phyloP scores from a whole-genome alignment of 2,113 vertebrate species.

The Sinocyclocheilus maitianheensis region DNA sequence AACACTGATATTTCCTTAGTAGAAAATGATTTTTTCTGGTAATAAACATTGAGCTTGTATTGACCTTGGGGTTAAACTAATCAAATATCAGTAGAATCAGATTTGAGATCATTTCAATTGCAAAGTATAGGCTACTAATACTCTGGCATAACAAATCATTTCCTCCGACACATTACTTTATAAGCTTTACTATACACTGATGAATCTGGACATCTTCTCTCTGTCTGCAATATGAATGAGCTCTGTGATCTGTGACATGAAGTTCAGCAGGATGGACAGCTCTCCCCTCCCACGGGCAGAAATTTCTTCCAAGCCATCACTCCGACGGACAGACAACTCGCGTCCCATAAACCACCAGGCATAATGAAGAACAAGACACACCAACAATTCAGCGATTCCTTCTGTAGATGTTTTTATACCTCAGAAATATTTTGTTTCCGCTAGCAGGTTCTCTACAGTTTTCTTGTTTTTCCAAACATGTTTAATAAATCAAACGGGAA shows the following conservation, averaged over 20 bases:
- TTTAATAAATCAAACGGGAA: background rate
- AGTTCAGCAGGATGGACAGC: constrained; percentile 21
- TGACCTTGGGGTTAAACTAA: background rate
- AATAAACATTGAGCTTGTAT: background rate
- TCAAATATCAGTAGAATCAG: background rate
- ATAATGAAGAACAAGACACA: background rate
- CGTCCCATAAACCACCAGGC: constrained; percentile 19
- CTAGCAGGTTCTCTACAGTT: background rate
- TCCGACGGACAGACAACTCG: background rate
- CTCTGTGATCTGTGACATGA: constrained; percentile 9
- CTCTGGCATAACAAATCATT: background rate
- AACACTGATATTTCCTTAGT: background rate
- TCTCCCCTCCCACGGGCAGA: background rate
- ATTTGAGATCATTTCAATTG: background rate
- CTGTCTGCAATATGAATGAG: constrained; percentile 18
- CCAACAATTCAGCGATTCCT: background rate
- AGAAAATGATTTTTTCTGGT: background rate
- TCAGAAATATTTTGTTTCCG: background rate
- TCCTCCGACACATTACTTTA: background rate
- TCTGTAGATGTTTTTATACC: background rate
- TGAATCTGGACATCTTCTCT: background rate
- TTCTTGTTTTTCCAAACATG: background rate
- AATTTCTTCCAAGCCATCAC: background rate
- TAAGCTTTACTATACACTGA: background rate
- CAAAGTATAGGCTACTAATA: background rate